These are phyloP conservation scores for Halesus radiatus DNA, from an alignment of 1,140 invertebrate genomes.

Conservation along the genomic window DNA sequence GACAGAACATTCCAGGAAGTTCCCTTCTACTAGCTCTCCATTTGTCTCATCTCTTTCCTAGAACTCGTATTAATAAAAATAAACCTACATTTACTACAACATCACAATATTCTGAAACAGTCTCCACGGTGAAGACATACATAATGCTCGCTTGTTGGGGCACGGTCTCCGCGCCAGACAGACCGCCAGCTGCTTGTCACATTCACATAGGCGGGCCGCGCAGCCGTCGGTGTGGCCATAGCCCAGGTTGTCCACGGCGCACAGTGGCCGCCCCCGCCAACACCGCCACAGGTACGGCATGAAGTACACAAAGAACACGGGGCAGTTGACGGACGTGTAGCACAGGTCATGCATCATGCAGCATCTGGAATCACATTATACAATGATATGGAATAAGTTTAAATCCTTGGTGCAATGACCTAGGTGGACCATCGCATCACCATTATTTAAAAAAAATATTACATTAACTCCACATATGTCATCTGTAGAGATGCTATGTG, in stretches of 20 bases:
- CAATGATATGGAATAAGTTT: too few relatives aligned
- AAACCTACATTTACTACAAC: constrained; percentile 56
- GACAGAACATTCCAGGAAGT: too few relatives aligned
- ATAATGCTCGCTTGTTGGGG: constrained; percentile 78
- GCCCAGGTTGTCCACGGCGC: constrained; percentile 78
- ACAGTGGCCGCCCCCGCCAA: constrained; percentile 81
- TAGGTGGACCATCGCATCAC: too few relatives aligned
- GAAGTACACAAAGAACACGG: constrained; percentile 87
- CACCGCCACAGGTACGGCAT: constrained; percentile 92
- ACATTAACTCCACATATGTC: too few relatives aligned
- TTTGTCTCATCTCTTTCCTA: too few relatives aligned
- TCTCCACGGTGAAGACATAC: constrained; percentile 78
- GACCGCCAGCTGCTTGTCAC: constrained; percentile 84
- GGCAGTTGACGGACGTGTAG: constrained; percentile 82
- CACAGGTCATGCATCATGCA: constrained; percentile 85
- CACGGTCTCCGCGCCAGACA: constrained; percentile 84
- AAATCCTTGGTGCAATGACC: too few relatives aligned
- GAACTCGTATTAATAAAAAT: too few relatives aligned
- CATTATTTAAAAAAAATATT: too few relatives aligned
- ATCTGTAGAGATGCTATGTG: too few relatives aligned
- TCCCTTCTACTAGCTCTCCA: too few relatives aligned
- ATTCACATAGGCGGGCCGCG: constrained; percentile 86
- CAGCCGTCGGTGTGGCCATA: constrained; percentile 78
- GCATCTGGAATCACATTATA: constrained; percentile 78
- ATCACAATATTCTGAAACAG: constrained; percentile 81